Evolutionary conservation across 2,888 invertebrate genomes (phyloP).

Genomic region (Drosophila kambysellisi): DNA sequence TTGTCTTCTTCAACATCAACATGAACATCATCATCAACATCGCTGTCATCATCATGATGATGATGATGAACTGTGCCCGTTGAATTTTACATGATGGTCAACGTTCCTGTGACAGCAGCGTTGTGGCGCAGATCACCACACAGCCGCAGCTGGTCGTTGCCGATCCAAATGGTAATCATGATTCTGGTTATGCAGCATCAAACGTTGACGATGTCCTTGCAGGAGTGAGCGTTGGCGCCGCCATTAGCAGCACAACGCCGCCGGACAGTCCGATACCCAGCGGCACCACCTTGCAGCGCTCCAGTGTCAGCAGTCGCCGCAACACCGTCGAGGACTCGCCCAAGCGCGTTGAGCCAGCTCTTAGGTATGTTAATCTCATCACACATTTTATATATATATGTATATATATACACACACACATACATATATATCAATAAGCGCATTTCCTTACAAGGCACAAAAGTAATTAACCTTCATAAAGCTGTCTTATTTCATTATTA

Average conservation of each 20-base stretch:
- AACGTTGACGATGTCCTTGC: constrained; percentile 87
- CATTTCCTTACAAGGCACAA: neutral
- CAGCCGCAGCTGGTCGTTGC: constrained; percentile 87
- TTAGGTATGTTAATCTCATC: constrained; percentile 76
- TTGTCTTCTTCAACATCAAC: constrained; percentile 25
- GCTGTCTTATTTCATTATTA: no score
- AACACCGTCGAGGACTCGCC: constrained; percentile 84
- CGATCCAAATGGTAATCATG: constrained; percentile 93
- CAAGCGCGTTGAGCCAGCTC: constrained; percentile 83
- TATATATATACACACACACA: neutral
- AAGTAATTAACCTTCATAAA: neutral
- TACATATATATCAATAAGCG: neutral
- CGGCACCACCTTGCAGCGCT: constrained; percentile 83
- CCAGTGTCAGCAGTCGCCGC: constrained; percentile 82
- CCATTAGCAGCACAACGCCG: constrained; percentile 86
- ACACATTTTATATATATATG: no score
- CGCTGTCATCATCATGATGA: constrained; percentile 1
- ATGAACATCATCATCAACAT: constrained; percentile 1
- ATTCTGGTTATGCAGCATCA: constrained; percentile 92
- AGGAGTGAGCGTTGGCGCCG: constrained; percentile 84
- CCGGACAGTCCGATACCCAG: constrained; percentile 86
- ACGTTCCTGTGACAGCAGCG: constrained; percentile 82
- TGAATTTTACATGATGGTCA: neutral
- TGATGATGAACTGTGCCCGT: neutral
- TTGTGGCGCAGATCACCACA: constrained; percentile 87